These are phyloP conservation scores for Campoletis raptor DNA, from an alignment of 2,888 invertebrate species.

Conservation along the genomic window DNA sequence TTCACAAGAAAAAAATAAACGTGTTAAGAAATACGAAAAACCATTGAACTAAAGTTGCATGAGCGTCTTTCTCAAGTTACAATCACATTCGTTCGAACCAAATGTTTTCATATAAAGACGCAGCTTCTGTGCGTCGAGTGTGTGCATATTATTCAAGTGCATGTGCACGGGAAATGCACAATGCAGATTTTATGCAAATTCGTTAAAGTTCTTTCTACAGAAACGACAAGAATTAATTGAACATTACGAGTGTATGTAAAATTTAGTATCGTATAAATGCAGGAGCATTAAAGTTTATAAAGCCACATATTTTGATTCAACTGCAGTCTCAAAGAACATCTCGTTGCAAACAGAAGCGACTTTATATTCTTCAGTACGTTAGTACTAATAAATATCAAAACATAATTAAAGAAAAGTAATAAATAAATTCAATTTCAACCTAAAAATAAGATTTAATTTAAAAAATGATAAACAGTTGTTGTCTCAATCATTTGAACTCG, in stretches of 20 bases:
- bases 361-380: not conserved
- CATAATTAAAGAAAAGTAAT: not conserved
- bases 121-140: not conserved
- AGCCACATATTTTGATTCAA: not conserved
- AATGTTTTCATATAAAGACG: not conserved
- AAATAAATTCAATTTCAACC: not conserved
- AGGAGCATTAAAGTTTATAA: not conserved
- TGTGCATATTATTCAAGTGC: not conserved
- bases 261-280: not conserved
- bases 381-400: not conserved
- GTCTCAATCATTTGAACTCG: not conserved
- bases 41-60: not conserved
- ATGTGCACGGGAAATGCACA: not conserved
- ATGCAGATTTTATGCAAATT: constrained; percentile 28
- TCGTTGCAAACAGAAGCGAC: constrained; percentile 10
- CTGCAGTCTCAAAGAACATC: constrained; percentile 21
- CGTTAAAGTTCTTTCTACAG: constrained; percentile 18
- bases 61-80: not conserved
- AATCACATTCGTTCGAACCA: not conserved
- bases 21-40: not conserved
- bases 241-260: constrained; percentile 8
- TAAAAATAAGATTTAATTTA: not conserved
- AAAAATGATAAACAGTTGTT: not conserved
- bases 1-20: not conserved
- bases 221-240: constrained; percentile 22